A percentile compares a stretch with the other conserved stretches of the same genome.
phyloP scores from a whole-genome alignment of 1,140 invertebrate genomes.

The Steinernema feltiae region DNA sequence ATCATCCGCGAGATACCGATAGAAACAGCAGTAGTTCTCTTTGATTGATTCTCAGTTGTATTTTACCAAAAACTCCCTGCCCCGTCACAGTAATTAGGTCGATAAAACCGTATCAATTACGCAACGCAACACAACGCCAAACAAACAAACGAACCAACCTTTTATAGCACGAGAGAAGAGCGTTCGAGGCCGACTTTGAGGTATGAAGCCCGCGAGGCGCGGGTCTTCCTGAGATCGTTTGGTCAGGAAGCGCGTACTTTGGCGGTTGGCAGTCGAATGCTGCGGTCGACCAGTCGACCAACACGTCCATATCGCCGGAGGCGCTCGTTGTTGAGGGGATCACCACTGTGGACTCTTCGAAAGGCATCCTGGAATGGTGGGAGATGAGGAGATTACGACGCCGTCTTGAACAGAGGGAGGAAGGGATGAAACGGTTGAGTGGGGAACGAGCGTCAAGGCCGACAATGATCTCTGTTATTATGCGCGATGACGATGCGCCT shows the following conservation, averaged over 20 bases:
- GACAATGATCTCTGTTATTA: slow-evolving; percentile 14
- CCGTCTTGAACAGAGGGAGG: background rate
- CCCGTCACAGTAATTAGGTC: no score
- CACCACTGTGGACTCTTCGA: background rate
- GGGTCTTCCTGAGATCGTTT: background rate
- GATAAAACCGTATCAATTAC: no score
- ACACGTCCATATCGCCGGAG: background rate
- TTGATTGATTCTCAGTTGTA: no score
- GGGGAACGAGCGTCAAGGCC: background rate
- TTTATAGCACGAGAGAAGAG: background rate
- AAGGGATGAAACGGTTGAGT: background rate
- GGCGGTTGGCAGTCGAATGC: background rate
- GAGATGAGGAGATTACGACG: background rate
- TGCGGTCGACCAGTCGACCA: slow-evolving; percentile 1
- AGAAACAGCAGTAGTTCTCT: no score
- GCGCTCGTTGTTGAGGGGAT: background rate
- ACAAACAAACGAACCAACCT: background rate
- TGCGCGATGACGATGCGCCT: slow-evolving; percentile 10
- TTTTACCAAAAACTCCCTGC: no score
- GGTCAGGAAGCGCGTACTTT: slow-evolving; percentile 8
- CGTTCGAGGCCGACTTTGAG: background rate
- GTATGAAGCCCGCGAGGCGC: background rate
- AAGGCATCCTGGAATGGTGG: background rate
- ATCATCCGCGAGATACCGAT: no score
- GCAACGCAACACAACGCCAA: background rate